Evolutionary conservation across 2,797 vertebrate species (phyloP), one percentile per base, ranked within the genome.

Genomic region (Anolis apletophallus): DNA sequence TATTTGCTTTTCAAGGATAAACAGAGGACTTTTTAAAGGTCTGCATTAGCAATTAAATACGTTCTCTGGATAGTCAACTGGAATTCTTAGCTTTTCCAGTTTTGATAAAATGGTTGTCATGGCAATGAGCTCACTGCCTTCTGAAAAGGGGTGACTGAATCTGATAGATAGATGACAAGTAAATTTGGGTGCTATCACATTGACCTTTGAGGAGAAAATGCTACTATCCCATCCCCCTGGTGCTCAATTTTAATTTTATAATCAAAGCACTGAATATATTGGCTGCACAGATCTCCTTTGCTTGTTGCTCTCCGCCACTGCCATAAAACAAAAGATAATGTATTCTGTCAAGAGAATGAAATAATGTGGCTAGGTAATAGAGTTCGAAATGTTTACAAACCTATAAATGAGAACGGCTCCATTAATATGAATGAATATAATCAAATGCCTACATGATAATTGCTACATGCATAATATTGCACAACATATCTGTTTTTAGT

Each of bases 341-440:
- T 91, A 91, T 91, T 92, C 92, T 94, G 91, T 94, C 95, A 93
- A 92, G 40, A 87, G 85, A 92, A 85, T 90, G 92, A 94, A 95
- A 93, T 94, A 94, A 93, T 88, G 68, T 72, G 90, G 74, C 54
- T 85, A 93, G 90, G 85, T 94, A 96, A 95, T 93, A 95, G 93
- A 93, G 74, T 95, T 89, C 94, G 92, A 96, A 94, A 94, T 95
- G 94, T 96, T 96, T 96, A 95, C 91, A 95, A 94, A 96, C 88
- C 79, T 91, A 90, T 93, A 96, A 96, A 91, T 94, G 93, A 96
- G 95, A 93, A 92, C 69, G 85, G 64, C 36, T 87, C 67, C 64
- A 91, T 94, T 96, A 95, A 93, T 94, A 94, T 94, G 90, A 95
- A 95, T 89, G 88, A 90, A 94, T 91, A 92, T 93, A 94, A 94